Base-by-base conservation (phyloP, 1,140 invertebrate genomes). In the Reticulitermes speratus region DNA sequence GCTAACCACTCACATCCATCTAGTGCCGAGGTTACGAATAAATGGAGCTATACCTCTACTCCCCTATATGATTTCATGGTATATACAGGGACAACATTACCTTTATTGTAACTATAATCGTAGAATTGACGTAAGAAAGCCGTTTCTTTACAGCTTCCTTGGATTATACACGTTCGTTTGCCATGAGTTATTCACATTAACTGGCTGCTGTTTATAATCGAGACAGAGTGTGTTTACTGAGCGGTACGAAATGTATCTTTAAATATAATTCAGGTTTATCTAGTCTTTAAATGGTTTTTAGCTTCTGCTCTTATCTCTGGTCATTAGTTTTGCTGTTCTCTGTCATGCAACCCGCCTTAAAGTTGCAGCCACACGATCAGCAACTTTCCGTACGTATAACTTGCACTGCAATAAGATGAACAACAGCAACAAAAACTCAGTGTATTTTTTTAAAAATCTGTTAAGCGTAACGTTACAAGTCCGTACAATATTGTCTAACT, bases 401-500 rank as follows among this genome's bases (percentile, higher is more conserved):
- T 25, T 30, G n/a, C 0, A 6, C n/a, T 75, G 14, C 25, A 75
- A 25, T 75, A 30, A 14, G 65, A 75, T 75, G 65, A 75, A 75
- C 65, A 14, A 23, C 21, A 75, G 14, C 65, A 75, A 30, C 52
- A 75, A 75, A 75, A 25, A 30, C 25, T n/a, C n/a, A 9, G 25
- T 75, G 65, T 30, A 75, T 25, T 75, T 75, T 75, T 75, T 75
- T 75, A 30, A 30, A 75, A 75, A 75, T 3, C 65, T 75, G n/a
- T 30, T 75, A 75, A 75, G n/a, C 65, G 65, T 75, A 75, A 75
- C 65, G n/a, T 30, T 30, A 75, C 65, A 75, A n/a, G 25, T 9
- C 65, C n/a, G 65, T 75, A 75, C 65, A 75, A 30, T 75, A 75
- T 75, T 75, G 65, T 75, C 65, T 75, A 75, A n/a, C 65, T 75